Conservation (phyloP, 1,140 invertebrate genomes). For the Conus ventricosus region DNA sequence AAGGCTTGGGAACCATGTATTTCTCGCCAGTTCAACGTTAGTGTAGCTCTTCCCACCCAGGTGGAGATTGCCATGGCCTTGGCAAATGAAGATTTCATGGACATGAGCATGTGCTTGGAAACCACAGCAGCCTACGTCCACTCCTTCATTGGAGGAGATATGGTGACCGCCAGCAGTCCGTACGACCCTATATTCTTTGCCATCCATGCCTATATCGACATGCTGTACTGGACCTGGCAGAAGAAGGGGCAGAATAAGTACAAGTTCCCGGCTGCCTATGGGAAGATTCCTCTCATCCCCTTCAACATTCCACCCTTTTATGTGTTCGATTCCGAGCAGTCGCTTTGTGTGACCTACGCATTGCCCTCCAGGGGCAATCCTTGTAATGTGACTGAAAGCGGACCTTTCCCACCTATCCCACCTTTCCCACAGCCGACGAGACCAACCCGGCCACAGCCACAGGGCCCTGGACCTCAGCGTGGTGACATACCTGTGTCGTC, state of each 20-base stretch:
- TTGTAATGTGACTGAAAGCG: slow-evolving; percentile 43
- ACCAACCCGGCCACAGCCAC: slow-evolving; percentile 9
- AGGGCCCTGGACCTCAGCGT: slow-evolving; percentile 28
- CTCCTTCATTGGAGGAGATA: slow-evolving; percentile 69
- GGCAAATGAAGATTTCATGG: slow-evolving; percentile 63
- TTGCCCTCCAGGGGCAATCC: slow-evolving; percentile 58
- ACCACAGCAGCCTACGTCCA: slow-evolving; percentile 65
- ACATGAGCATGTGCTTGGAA: slow-evolving; percentile 68
- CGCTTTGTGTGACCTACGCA: slow-evolving; percentile 57
- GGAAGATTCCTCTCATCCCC: slow-evolving; percentile 69
- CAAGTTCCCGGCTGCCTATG: slow-evolving; percentile 66
- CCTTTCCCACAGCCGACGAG: neutral
- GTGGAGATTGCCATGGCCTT: slow-evolving; percentile 65
- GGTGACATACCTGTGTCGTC: slow-evolving; percentile 46
- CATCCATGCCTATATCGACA: slow-evolving; percentile 68
- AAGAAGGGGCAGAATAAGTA: slow-evolving; percentile 62
- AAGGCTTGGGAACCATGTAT: slow-evolving; percentile 69
- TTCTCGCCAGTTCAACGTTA: slow-evolving; percentile 62
- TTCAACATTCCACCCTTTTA: slow-evolving; percentile 67
- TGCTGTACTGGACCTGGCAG: slow-evolving; percentile 71
- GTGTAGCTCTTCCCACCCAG: slow-evolving; percentile 64
- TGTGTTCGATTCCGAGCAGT: slow-evolving; percentile 63
- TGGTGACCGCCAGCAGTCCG: slow-evolving; percentile 62
- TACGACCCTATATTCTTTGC: slow-evolving; percentile 71
- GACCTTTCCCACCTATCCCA: neutral